Evolutionary conservation across 2,888 invertebrate species (phyloP).

Genomic region (Troides helena): DNA sequence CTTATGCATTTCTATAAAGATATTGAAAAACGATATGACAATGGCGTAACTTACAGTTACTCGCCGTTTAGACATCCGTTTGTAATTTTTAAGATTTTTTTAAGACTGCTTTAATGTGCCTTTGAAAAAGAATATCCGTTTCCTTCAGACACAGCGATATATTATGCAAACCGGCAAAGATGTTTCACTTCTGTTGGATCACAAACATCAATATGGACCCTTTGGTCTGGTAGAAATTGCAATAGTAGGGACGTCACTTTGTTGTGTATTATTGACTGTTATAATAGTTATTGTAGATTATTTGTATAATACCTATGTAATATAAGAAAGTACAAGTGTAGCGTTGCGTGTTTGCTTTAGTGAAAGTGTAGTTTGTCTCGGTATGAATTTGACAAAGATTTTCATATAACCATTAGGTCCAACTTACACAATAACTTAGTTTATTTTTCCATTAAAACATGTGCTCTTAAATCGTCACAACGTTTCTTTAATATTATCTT

Average conservation of each 20-base stretch:
- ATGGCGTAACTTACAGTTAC: background rate
- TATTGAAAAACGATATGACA: background rate
- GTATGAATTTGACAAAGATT: constrained; percentile 41
- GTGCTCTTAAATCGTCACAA: background rate
- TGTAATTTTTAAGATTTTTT: constrained; percentile 16
- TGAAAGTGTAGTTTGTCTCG: constrained; percentile 37
- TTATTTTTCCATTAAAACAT: background rate
- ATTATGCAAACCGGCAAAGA: background rate
- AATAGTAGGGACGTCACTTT: constrained; percentile 51
- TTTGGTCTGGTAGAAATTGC: constrained; percentile 40
- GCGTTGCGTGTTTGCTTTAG: constrained; percentile 55
- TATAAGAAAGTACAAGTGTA: constrained; percentile 57
- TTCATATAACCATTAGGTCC: constrained; percentile 22
- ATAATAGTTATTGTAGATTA: constrained; percentile 60
- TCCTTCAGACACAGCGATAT: constrained; percentile 12
- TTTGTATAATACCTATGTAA: constrained; percentile 64
- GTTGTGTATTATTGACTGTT: constrained; percentile 64
- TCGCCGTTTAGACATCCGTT: background rate
- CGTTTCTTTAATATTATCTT: too few relatives aligned
- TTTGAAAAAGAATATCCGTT: constrained; percentile 19
- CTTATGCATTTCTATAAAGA: constrained; percentile 40
- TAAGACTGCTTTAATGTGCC: constrained; percentile 30
- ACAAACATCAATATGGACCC: background rate
- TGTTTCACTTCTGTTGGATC: constrained; percentile 5
- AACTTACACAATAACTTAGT: background rate